phyloP scores from a whole-genome alignment of 2,113 vertebrate species.

The Upupa epops region DNA sequence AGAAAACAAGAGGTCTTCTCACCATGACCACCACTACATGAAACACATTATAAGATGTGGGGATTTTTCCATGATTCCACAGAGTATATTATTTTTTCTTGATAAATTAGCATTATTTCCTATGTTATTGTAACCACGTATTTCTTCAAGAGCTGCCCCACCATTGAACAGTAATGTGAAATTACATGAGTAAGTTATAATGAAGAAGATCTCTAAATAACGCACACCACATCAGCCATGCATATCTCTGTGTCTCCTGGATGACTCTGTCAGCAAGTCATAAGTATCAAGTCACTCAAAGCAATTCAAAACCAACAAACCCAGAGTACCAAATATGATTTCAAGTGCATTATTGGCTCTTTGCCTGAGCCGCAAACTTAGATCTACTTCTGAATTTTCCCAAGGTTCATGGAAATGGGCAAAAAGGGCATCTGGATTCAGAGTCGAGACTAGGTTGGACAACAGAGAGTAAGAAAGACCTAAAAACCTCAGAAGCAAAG shows the following conservation, averaged over 20 bases:
- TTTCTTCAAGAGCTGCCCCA: neutral
- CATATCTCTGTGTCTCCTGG: neutral
- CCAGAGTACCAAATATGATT: slow-evolving; percentile 51
- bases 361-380: slow-evolving; percentile 34
- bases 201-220: slow-evolving; percentile 45
- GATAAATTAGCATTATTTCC: neutral
- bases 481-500: neutral
- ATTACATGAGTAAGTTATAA: slow-evolving; percentile 33
- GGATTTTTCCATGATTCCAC: neutral
- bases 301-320: slow-evolving; percentile 68
- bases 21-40: neutral
- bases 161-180: neutral
- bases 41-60: neutral
- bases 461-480: neutral
- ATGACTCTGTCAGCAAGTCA: slow-evolving; percentile 40
- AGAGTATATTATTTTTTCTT: neutral
- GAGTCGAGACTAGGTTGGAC: neutral
- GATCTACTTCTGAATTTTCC: slow-evolving; percentile 33
- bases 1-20: neutral
- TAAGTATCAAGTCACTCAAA: slow-evolving; percentile 60
- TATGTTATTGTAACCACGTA: neutral
- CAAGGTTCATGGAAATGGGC: slow-evolving; percentile 9
- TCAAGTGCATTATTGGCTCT: slow-evolving; percentile 10
- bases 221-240: neutral
- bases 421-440: slow-evolving; percentile 1